Percentiles rank a stretch among this genome's conserved stretches.
These are phyloP conservation scores for Sebastes taczanowskii DNA, from an alignment of 2,797 vertebrate genomes.

Conservation along the genomic window DNA sequence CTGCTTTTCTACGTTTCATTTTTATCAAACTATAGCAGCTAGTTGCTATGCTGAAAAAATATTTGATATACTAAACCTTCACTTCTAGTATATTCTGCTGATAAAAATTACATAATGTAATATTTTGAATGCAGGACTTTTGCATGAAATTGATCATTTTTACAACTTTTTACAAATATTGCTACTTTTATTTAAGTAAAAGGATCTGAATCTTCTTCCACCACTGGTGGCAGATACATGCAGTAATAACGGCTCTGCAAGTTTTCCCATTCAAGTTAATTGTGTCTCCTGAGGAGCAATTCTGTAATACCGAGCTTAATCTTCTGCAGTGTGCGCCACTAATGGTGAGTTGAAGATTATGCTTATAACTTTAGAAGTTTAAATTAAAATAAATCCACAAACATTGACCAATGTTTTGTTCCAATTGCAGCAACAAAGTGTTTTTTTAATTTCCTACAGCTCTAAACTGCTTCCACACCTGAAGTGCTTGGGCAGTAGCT, in stretches of 20 bases:
- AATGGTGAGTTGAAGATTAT: not conserved
- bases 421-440: not conserved
- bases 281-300: not conserved
- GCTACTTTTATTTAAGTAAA: not conserved
- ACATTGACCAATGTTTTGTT: not conserved
- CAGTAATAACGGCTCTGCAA: not conserved
- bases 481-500: too few species aligned
- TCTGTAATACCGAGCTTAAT: not conserved
- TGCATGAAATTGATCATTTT: too few species aligned
- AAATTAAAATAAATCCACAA: not conserved
- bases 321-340: not conserved
- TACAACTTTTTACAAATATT: not conserved
- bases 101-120: accelerated
- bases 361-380: not conserved
- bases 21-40: not conserved
- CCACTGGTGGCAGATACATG: not conserved
- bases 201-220: not conserved
- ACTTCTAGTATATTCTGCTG: not conserved
- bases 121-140: too few species aligned
- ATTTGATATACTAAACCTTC: not conserved
- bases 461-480: too few species aligned
- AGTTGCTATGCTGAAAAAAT: not conserved
- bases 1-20: not conserved
- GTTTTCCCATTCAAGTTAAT: not conserved
- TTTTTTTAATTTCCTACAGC: too few species aligned